Base-by-base conservation (phyloP, 1,140 invertebrate species). In the Drosophila pseudoobscura region DNA sequence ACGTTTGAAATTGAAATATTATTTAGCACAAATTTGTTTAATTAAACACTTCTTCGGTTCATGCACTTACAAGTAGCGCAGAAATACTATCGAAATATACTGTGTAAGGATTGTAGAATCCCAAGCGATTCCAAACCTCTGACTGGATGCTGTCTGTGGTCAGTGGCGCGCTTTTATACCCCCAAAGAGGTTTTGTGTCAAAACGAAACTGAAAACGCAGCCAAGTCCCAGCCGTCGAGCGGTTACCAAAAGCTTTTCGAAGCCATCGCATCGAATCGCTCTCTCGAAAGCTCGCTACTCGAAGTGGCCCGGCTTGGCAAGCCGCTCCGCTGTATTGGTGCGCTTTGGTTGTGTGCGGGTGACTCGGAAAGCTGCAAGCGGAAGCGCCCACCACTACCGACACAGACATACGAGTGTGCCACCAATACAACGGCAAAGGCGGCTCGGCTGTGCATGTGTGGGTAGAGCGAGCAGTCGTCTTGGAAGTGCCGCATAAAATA, bases 61-160 rank as follows among this genome's bases (percentile, higher is more conserved):
- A 22, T 26, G 51, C 78, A 79, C 77, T 90, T 90, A 87, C 80
- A 78, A 79, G 72, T 69, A 83, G 78, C 75, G 78, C 64, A 79
- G 68, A 56, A 61, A 70, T 39, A 39, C 46, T 63, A 69, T 62
- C 60, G 54, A 76, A 75, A 74, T 66, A 69, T 59, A 76, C 72
- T 79, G 78, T 80, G 69, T 62, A 89, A 90, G 89, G 89, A 89
- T 84, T 84, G 89, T 90, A 91, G 89, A 90, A 90, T 82, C 82
- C 89, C 89, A 56, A 73, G 73, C 82, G 90, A 90, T 91, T 91
- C 90, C 90, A 91, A 91, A 91, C 88, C 90, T 91, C 91, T 91
- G 94, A 95, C 94, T 95, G 94, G 93, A 94, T 94, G 93, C 93
- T 94, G 93, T 93, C 93, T 93, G 92, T 92, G 92, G 91, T 91